Conservation (phyloP, 2,888 invertebrate genomes). For the Arge pagana region DNA sequence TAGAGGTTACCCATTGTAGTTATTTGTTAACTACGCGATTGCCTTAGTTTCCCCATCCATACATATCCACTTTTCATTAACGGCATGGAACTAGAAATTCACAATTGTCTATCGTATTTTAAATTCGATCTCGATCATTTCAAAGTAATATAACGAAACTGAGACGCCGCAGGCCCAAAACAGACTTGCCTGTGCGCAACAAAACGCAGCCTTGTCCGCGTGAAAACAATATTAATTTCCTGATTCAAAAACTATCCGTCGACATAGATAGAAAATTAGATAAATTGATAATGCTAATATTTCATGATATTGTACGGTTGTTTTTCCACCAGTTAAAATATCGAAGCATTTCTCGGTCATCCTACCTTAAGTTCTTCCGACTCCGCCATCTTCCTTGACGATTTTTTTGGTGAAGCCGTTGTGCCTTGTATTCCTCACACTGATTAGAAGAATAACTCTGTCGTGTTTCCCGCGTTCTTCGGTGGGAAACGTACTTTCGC, state of each 20-base stretch:
- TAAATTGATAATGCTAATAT: slow-evolving; percentile 24
- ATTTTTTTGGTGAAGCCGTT: slow-evolving; percentile 52
- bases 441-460: slow-evolving; percentile 8
- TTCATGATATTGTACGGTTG: slow-evolving; percentile 5
- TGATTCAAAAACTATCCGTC: slow-evolving; percentile 31
- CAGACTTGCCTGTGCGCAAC: slow-evolving; percentile 8
- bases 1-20: slow-evolving; percentile 21
- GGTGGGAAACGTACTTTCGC: neutral
- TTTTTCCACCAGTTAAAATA: neutral
- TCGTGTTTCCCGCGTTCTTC: slow-evolving; percentile 15
- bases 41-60: slow-evolving; percentile 4
- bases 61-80: too few relatives aligned
- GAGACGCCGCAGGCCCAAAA: slow-evolving; percentile 17
- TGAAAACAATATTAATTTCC: too few relatives aligned
- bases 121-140: too few relatives aligned
- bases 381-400: slow-evolving; percentile 54
- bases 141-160: slow-evolving; percentile 14
- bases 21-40: neutral
- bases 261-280: slow-evolving; percentile 26
- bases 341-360: neutral
- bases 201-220: slow-evolving; percentile 15
- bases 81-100: neutral
- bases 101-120: too few relatives aligned
- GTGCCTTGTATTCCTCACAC: slow-evolving; percentile 29
- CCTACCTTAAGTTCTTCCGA: slow-evolving; percentile 55